Conservation (phyloP, 30 jellyfish, hydroid and myxozoan genomes). For the Aurelia sp. region DNA sequence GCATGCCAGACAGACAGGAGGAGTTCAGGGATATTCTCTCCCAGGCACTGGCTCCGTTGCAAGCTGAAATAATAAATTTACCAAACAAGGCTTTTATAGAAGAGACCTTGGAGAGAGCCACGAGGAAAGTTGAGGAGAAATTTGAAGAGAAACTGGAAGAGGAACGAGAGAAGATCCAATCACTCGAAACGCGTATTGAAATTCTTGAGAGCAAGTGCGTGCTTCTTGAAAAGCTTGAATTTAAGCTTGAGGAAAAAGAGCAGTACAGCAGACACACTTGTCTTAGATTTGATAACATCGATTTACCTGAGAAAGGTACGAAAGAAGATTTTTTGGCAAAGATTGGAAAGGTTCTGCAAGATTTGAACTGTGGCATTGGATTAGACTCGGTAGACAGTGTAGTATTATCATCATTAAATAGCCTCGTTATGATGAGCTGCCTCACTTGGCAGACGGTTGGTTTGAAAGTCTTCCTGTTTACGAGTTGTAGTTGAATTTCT, state of each 20-base stretch:
- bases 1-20: slow-evolving; percentile 28
- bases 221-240: neutral
- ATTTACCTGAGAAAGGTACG: slow-evolving; percentile 11
- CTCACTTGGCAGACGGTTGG: no score
- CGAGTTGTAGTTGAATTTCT: no score
- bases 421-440: no score
- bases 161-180: slow-evolving; percentile 8
- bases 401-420: no score
- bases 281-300: slow-evolving; percentile 8
- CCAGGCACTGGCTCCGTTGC: slow-evolving; percentile 26
- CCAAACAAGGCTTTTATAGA: slow-evolving; percentile 23
- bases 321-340: slow-evolving; percentile 10
- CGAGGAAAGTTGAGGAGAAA: slow-evolving; percentile 22
- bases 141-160: slow-evolving; percentile 23
- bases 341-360: slow-evolving; percentile 10
- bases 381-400: neutral
- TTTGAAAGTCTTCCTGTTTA: no score
- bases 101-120: slow-evolving; percentile 39
- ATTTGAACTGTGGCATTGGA: slow-evolving; percentile 22
- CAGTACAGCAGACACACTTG: slow-evolving; percentile 27
- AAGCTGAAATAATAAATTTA: slow-evolving; percentile 24
- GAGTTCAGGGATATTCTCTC: slow-evolving; percentile 10
- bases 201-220: slow-evolving; percentile 18
- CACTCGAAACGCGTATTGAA: slow-evolving; percentile 18
- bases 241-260: neutral